Conservation (phyloP, 2,888 invertebrate genomes). For the Eristalis arbustorum region DNA sequence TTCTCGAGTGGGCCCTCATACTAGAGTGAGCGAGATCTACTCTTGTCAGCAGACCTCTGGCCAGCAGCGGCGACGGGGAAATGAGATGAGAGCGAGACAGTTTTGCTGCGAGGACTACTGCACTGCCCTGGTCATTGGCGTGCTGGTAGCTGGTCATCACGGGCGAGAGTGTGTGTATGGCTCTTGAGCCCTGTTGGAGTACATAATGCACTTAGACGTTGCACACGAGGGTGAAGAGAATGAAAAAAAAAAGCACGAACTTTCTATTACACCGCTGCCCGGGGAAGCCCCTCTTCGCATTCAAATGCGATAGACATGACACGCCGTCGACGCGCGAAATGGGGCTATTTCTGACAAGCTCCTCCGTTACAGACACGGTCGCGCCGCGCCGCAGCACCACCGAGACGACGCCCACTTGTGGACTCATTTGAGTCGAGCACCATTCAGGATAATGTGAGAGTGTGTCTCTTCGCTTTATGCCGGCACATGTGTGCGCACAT, state of each 20-base stretch:
- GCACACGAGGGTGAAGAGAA: constrained; percentile 27
- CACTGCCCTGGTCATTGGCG: constrained; percentile 11
- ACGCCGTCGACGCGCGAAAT: constrained; percentile 41
- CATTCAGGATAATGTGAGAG: constrained; percentile 67
- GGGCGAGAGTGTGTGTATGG: constrained; percentile 60
- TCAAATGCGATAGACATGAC: constrained; percentile 56
- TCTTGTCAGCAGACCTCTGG: neutral
- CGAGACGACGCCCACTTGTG: constrained; percentile 5
- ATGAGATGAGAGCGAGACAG: constrained; percentile 57
- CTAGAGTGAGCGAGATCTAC: constrained; percentile 53
- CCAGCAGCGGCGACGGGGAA: neutral
- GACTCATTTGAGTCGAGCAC: constrained; percentile 66
- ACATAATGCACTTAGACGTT: constrained; percentile 68
- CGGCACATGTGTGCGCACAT: constrained; percentile 39
- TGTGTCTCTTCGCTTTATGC: constrained; percentile 44
- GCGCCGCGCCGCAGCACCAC: neutral
- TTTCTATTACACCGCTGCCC: constrained; percentile 55
- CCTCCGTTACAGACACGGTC: neutral
- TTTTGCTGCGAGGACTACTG: constrained; percentile 46
- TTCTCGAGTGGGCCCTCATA: constrained; percentile 64
- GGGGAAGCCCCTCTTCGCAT: constrained; percentile 44
- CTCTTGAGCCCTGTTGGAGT: constrained; percentile 68
- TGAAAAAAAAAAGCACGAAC: constrained; percentile 9
- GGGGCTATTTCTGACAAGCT: constrained; percentile 55
- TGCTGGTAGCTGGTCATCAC: constrained; percentile 66